Evolutionary conservation across 2,888 invertebrate species (phyloP).

Genomic region (Drosophila pegasa): DNA sequence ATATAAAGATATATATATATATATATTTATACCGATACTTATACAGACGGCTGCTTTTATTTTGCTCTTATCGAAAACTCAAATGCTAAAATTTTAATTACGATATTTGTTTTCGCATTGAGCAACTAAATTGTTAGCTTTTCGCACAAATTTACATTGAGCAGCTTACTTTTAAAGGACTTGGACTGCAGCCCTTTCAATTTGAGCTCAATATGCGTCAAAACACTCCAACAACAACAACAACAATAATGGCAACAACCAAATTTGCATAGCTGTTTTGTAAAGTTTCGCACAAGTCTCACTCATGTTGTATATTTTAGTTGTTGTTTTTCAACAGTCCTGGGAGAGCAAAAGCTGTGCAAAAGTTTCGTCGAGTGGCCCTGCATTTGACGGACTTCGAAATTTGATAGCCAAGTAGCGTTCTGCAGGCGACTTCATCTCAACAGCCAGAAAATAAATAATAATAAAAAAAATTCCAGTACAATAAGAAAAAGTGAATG

Average conservation of each 20-base stretch:
- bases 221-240: constrained; percentile 18
- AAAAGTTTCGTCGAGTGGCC: constrained; percentile 34
- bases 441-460: constrained; percentile 5
- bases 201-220: constrained; percentile 55
- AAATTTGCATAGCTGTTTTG: constrained; percentile 38
- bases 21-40: neutral
- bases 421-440: constrained; percentile 36
- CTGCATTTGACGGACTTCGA: constrained; percentile 64
- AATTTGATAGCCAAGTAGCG: constrained; percentile 51
- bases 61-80: neutral
- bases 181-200: constrained; percentile 26
- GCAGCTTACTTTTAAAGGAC: constrained; percentile 5
- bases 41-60: neutral
- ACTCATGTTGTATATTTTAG: constrained; percentile 38
- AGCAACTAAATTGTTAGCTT: neutral
- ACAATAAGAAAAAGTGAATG: constrained; percentile 20
- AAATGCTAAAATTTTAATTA: constrained; percentile 12
- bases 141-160: constrained; percentile 2
- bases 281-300: constrained; percentile 44
- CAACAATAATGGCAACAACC: neutral
- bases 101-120: neutral
- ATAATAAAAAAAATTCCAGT: neutral
- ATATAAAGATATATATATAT: too few relatives aligned
- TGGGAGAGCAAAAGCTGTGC: neutral
- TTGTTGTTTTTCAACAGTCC: constrained; percentile 23